phyloP scores from a whole-genome alignment of 2,797 vertebrate genomes.

The Sebastes itinus region DNA sequence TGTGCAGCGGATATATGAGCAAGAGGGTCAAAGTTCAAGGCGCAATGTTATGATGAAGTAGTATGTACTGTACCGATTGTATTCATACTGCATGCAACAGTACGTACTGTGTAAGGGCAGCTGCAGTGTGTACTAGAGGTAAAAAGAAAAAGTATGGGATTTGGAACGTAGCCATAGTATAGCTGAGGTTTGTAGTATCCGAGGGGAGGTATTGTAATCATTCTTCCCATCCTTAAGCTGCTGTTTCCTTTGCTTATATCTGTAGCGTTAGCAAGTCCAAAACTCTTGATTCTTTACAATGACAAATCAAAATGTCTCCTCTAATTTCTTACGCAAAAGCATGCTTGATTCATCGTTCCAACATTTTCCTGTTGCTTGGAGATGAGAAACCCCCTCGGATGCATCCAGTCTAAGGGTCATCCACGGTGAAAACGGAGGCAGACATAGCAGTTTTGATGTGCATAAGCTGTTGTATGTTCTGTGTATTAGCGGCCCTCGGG shows the following conservation, averaged over 20 bases:
- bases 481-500: not conserved
- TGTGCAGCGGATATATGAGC: no score
- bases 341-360: conserved; percentile 1
- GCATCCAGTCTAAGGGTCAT: not conserved
- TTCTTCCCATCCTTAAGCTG: not conserved
- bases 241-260: not conserved
- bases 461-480: not conserved
- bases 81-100: no score
- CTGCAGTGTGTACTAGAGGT: no score
- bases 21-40: no score
- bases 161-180: not conserved
- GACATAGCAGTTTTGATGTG: not conserved
- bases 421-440: not conserved
- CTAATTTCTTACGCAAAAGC: not conserved
- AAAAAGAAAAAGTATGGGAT: no score
- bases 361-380: conserved; percentile 25
- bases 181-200: not conserved
- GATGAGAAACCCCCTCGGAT: not conserved
- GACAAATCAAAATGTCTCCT: not conserved
- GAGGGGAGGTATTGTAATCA: not conserved
- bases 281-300: not conserved
- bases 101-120: no score
- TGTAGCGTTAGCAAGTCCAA: not conserved
- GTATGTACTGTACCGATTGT: no score
- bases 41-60: no score